Evolutionary conservation across 2,797 vertebrate genomes (phyloP), one percentile per base, ranked within the genome.

Genomic region (Euthynnus affinis): DNA sequence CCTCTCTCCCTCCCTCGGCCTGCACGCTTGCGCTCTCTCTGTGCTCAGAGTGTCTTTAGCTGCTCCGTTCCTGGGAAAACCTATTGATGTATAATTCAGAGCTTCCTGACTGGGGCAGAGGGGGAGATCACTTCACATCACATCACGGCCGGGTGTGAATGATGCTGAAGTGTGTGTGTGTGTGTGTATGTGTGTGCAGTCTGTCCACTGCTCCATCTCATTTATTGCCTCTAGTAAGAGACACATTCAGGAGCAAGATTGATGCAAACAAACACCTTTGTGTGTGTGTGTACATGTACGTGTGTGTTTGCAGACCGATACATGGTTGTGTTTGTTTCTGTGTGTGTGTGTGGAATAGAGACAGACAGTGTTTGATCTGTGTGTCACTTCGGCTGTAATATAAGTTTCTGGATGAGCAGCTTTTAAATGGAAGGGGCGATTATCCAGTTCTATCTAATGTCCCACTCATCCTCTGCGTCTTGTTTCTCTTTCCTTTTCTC

Each of bases 61-160:
- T 46, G 65, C 64, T 82, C 69, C 78, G 75, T 85, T 88, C 78
- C 82, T 44, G 40, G 70, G 82, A 71, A 85, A 88, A 88, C 74
- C 83, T 87, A 90, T 86, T 91, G 87, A 92, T 93, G 89, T 89
- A 91, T 95, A 90, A 94, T 94, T 93, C 87, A 95, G 75, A 68
- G 84, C 79, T 87, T 90, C 82, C 83, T 84, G 87, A 89, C 89
- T 77, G 62, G 74, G 84, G 85, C 84, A 73, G 81, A 87, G 87
- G 74, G 82, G 89, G 80, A 84, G 78, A 92, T 93, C 88, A 57
- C 82, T 83, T 90, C 87, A 86, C 77, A 88, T 93, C 86, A 82
- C 81, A 92, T 94, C 89, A 91, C 14, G 6, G 71, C 62, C 13
- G 52, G 25, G 46, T 81, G 87, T 91, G 87, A 90, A 85, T 75